Evolutionary conservation across 2,113 vertebrate genomes (phyloP).

Genomic region (Caloenas nicobarica): DNA sequence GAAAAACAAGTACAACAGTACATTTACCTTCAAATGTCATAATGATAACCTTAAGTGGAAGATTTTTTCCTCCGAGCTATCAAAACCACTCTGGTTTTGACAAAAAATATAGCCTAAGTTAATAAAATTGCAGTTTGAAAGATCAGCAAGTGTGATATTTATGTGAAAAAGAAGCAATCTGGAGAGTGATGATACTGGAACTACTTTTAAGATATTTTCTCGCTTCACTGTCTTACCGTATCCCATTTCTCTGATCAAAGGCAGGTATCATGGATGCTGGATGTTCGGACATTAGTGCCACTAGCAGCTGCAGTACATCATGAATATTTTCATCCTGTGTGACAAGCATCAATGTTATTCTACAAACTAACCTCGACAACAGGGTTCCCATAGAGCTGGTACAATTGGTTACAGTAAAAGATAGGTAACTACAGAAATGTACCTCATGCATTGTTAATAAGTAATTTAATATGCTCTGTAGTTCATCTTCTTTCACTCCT

Average conservation of each 20-base stretch:
- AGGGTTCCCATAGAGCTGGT: neutral
- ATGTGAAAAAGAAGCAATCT: neutral
- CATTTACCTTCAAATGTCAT: neutral
- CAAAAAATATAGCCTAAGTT: neutral
- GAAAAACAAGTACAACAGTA: neutral
- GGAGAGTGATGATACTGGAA: neutral
- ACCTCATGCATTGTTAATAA: constrained; percentile 99
- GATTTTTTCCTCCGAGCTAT: neutral
- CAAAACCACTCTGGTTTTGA: neutral
- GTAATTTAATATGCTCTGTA: constrained; percentile 97
- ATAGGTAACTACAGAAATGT: constrained; percentile 48
- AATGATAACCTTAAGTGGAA: neutral
- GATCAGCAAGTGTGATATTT: neutral
- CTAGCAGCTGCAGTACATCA: constrained; percentile 95
- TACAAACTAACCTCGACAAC: constrained; percentile 36
- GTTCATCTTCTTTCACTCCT: constrained; percentile 97
- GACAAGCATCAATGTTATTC: constrained; percentile 52
- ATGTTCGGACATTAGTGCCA: constrained; percentile 97
- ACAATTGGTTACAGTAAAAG: neutral
- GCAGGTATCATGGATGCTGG: constrained; percentile 97
- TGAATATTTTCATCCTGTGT: constrained; percentile 96
- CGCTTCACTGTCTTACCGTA: constrained; percentile 83
- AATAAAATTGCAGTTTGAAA: neutral
- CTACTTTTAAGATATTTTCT: neutral
- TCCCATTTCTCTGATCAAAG: constrained; percentile 97